Evolutionary conservation across 2,797 vertebrate genomes (phyloP).

Genomic region (Ambastaia sidthimunki): DNA sequence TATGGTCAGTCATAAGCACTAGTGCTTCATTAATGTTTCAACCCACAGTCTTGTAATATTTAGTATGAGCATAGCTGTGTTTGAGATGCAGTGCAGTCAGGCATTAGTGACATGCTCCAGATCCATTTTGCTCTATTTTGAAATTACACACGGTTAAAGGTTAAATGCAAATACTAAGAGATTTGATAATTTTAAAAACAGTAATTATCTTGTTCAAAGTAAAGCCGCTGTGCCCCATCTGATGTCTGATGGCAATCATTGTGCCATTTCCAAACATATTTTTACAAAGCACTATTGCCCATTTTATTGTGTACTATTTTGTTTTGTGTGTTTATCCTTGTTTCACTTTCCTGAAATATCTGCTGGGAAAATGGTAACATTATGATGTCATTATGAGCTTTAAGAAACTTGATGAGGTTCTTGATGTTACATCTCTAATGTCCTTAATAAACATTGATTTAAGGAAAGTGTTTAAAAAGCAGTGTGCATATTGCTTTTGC

Average conservation of each 20-base stretch:
- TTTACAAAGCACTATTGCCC: not conserved
- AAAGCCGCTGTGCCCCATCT: not conserved
- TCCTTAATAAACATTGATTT: slow-evolving; percentile 26
- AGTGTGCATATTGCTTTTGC: not conserved
- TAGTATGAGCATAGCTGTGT: not conserved
- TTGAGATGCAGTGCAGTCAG: slow-evolving; percentile 3
- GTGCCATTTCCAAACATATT: not conserved
- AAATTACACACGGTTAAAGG: slow-evolving; percentile 55
- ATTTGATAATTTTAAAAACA: slow-evolving; percentile 45
- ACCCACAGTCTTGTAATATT: slow-evolving; percentile 2
- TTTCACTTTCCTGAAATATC: not conserved
- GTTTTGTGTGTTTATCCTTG: not conserved
- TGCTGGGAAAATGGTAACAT: not conserved
- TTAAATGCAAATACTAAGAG: slow-evolving; percentile 46
- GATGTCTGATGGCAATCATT: not conserved
- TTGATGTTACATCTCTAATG: slow-evolving; percentile 13
- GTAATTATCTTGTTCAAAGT: slow-evolving; percentile 35
- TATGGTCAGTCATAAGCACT: slow-evolving; percentile 17
- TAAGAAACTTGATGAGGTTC: not conserved
- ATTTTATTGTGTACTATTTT: not conserved
- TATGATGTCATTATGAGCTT: not conserved
- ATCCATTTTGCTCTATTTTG: slow-evolving; percentile 17
- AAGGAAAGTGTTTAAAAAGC: slow-evolving; percentile 10
- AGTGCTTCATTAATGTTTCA: slow-evolving; percentile 41
- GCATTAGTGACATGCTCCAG: slow-evolving; percentile 32